Conservation (phyloP, 2,888 invertebrate species). For the Helobdella robusta region DNA sequence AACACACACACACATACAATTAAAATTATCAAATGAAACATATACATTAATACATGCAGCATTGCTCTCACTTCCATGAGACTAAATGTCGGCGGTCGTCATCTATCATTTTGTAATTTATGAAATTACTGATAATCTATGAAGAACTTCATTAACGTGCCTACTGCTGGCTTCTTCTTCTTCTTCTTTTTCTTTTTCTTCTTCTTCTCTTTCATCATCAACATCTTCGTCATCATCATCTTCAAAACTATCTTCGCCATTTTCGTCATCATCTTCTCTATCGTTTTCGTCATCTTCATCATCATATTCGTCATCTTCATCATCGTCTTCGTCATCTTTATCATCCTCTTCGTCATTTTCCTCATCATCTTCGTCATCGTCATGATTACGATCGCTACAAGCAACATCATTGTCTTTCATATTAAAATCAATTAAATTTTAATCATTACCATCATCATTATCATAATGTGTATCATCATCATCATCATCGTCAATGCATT, state of each 20-base stretch:
- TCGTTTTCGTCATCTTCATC: not conserved
- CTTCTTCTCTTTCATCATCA: conserved; percentile 3
- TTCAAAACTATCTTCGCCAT: too few relatives aligned
- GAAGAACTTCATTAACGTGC: not conserved
- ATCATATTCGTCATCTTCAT: conserved; percentile 18
- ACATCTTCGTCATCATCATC: too few relatives aligned
- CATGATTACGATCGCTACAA: conserved; percentile 14
- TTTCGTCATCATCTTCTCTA: too few relatives aligned
- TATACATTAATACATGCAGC: too few relatives aligned
- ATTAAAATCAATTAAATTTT: conserved; percentile 12
- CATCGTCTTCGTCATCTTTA: conserved; percentile 19
- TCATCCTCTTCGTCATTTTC: conserved; percentile 21
- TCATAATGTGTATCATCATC: conserved; percentile 21
- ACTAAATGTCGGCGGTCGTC: too few relatives aligned
- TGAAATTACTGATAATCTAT: not conserved
- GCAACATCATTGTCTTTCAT: conserved; percentile 8
- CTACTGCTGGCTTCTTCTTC: not conserved
- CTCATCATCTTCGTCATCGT: conserved; percentile 20
- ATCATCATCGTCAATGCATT: conserved; percentile 21
- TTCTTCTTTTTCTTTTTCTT: too few relatives aligned
- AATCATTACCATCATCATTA: conserved; percentile 21
- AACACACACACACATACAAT: too few relatives aligned
- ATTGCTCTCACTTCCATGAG: too few relatives aligned
- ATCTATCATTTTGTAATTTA: not conserved
- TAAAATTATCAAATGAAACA: too few relatives aligned